A percentile compares a stretch with the other conserved stretches of the same genome.
These are phyloP conservation scores for Hucho hucho DNA, from an alignment of 2,113 vertebrate species.

Conservation along the genomic window DNA sequence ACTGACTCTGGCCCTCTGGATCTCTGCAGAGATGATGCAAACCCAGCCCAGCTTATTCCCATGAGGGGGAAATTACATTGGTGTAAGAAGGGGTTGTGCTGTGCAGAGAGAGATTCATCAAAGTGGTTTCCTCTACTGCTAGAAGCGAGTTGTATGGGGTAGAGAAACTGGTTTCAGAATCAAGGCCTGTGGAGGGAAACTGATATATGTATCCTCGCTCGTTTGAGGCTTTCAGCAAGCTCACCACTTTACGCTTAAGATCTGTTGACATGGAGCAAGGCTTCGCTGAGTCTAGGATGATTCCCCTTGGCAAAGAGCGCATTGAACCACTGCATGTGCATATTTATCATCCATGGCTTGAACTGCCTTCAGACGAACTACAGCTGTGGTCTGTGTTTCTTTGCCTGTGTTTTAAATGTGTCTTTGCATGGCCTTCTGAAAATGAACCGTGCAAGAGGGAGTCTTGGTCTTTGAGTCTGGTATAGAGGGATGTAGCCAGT, in stretches of 20 bases:
- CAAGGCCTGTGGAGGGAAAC: background rate
- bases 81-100: background rate
- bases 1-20: background rate
- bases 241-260: background rate
- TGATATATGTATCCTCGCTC: background rate
- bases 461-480: background rate
- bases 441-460: background rate
- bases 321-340: background rate
- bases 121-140: background rate
- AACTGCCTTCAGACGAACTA: background rate
- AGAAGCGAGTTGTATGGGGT: background rate
- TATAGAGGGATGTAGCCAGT: background rate
- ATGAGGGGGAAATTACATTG: background rate
- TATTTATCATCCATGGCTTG: background rate
- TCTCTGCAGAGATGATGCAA: background rate
- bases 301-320: conserved; percentile 4
- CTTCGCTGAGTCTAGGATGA: background rate
- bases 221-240: conserved; percentile 4
- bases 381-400: background rate
- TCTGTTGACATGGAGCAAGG: conserved; percentile 1
- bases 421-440: background rate
- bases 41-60: background rate
- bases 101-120: background rate
- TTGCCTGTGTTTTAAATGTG: background rate
- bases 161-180: conserved; percentile 8